Evolutionary conservation across 1,140 invertebrate genomes (phyloP), one percentile per base, ranked within the genome.

Genomic region (Nomia melanderi): DNA sequence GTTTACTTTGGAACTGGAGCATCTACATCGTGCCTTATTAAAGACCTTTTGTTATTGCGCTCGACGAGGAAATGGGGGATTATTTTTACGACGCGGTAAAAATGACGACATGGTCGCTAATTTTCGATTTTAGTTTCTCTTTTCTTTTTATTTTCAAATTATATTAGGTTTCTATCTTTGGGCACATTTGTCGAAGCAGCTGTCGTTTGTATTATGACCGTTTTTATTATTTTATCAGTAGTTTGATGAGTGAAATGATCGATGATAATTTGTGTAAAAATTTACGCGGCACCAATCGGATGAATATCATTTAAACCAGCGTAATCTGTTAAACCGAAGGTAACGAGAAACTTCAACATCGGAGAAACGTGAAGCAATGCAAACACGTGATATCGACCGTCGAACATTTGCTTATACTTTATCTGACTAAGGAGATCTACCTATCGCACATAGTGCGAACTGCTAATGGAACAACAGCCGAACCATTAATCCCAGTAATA

Each of bases 401-500:
- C 5, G 27, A 62, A 62, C 23, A 54, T 73, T 39, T 31, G 17
- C 44, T 73, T 56, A 9, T 25, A 25, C 2, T 56, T 29, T 56
- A 41, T 74, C 25, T 31, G 6, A 36, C 31, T 14, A n/a, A 53
- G n/a, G 17, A 50, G 62, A 64, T 64, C 63, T 57, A 27, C 29
- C 53, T 47, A 67, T 23, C 23, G n/a, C 36, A 6, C 33, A 31
- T 5, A 7, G 36, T 33, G 17, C 7, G 9, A 59, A n/a, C 33
- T 62, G 41, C 12, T 47, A 67, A 60, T 60, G 36, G 27, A 44
- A 39, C 53, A 66, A 64, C 29, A 41, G n/a, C 23, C 8, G 62
- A 41, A 57, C 41, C 62, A 71, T 80, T 81, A 81, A 86, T 84
- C 62, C 77, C 53, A 71, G 62, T 71, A 63, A 71, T 63, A 63